A percentile compares a stretch with the other conserved stretches of the same genome.
Evolutionary conservation across 2,797 vertebrate genomes (phyloP).

Genomic region (Jordanella pulchra): DNA sequence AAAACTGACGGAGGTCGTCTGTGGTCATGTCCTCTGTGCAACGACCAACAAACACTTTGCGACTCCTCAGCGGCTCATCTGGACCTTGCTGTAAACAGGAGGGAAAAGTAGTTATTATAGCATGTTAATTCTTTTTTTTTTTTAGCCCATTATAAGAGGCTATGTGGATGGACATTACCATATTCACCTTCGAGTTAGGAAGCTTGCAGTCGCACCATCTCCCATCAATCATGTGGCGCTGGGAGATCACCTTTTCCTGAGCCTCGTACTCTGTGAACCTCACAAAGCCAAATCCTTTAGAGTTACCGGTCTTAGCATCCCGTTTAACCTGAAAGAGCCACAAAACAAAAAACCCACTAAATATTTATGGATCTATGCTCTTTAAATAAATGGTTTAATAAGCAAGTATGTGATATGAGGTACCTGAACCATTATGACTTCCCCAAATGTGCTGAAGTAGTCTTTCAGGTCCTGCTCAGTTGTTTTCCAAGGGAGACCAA

Average conservation of each 20-base stretch:
- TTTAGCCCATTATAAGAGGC: slow-evolving; percentile 11
- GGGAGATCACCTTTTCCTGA: slow-evolving; percentile 96
- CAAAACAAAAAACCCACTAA: not conserved
- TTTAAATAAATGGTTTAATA: not conserved
- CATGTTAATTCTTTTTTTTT: not conserved
- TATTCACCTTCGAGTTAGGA: slow-evolving; percentile 88
- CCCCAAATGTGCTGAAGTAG: slow-evolving; percentile 96
- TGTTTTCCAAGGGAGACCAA: slow-evolving; percentile 98
- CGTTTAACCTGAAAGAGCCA: slow-evolving; percentile 88
- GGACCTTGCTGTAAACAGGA: slow-evolving; percentile 81
- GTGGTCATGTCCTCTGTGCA: slow-evolving; percentile 97
- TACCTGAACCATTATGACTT: slow-evolving; percentile 99
- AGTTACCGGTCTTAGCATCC: slow-evolving; percentile 95
- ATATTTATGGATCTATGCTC: not conserved
- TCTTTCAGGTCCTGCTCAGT: slow-evolving; percentile 97
- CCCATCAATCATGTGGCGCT: slow-evolving; percentile 98
- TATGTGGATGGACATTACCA: slow-evolving; percentile 60
- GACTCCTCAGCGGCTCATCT: slow-evolving; percentile 93
- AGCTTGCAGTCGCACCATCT: slow-evolving; percentile 99
- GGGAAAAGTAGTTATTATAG: not conserved
- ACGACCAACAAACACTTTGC: slow-evolving; percentile 98
- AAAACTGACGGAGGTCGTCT: slow-evolving; percentile 94
- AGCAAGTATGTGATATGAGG: not conserved
- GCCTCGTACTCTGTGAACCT: slow-evolving; percentile 96
- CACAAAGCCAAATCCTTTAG: slow-evolving; percentile 98